Evolutionary conservation across 2,797 vertebrate species (phyloP), one percentile per base, ranked within the genome.

Genomic region (Melanotaenia maccullochi): DNA sequence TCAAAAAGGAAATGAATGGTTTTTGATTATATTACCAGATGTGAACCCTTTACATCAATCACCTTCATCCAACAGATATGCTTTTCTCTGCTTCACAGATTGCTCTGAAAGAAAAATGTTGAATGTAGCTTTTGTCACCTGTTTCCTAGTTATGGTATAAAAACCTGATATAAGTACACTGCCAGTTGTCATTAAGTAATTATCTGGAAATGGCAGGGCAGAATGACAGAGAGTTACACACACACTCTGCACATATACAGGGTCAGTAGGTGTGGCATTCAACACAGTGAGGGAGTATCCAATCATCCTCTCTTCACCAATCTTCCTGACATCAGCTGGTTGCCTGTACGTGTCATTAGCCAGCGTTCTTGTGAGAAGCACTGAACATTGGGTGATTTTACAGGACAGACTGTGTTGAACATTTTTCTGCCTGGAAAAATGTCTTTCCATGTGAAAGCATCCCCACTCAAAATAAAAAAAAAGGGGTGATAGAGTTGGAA

Each of bases 271-370:
- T 54, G 59, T 56, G 36, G 52, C 30, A 51, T n/a, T 66, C 40
- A 44, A 40, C 1, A 4, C 52, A 36, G 24, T 9, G 3, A 65
- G 61, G 60, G 62, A 69, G 66, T 64, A 78, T 52, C 59, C 35
- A 12, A 54, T 83, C 68, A 81, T 83, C 75, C 60, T 71, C 35
- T 60, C 73, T 40, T 28, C 60, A 22, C 74, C 74, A 76, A 32
- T 71, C 79, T 83, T 67, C 22, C 42, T 67, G 36, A 60, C 51
- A 81, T 74, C 56, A 62, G 42, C 32, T 24, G 51, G 24, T 35
- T 70, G 32, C 61, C 30, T 54, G 32, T 73, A 2, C 13, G 13
- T 14, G 22, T 38, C 35, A 79, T 68, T 40, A 54, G 42, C 25
- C 47, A 57, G 5, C 42, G 11, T 33, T 42, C 35, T 20, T 25